Base-by-base conservation (phyloP, 2,797 vertebrate genomes). In the Adelosebastes latens region DNA sequence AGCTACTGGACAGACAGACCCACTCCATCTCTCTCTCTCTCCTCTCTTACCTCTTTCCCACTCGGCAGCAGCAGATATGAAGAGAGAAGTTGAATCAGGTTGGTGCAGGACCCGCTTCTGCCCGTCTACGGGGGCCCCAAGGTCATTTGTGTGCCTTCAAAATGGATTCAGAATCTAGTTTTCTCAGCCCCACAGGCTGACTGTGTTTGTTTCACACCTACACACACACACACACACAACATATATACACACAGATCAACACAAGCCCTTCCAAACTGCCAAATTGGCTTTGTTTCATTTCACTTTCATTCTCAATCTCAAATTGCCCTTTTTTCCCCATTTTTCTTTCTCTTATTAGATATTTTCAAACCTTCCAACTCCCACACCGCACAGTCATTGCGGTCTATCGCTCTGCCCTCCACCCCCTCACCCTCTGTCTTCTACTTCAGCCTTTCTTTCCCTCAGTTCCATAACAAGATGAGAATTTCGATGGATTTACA, bases 1-100 rank as follows among this genome's bases (percentile, higher is more conserved):
- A 94, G 92, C 92, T 92, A 89, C 80, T 85, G 91, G 92, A 93
- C 87, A 88, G 92, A 93, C 93, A 91, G 88, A 83, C 68, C 75
- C 92, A 91, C 91, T 93, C 90, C 83, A 93, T 92, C 85, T 91
- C 83, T 71, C 77, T 64, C 78, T 72, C 74, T 69, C 79, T 36
- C 82, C 32, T 58, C 71, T 62, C 78, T 79, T 69, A 49, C 81
- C 73, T 77, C 80, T 75, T 71, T 81, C 79, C 62, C 81, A 73
- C 80, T 82, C 73, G 55, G 81, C 63, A 82, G 81, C 65, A 82
- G 82, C 84, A 90, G 84, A 92, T 92, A 93, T 89, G 87, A 91
- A 70, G 79, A 74, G 71, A 81, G 85, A 85, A 84, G 85, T 83
- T 72, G 86, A 90, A 93, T 93, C 87, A 84, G 84, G 79, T 88